Evolutionary conservation across 1,140 invertebrate genomes (phyloP), one percentile per base, ranked within the genome.

Genomic region (Branchinecta lynchi): DNA sequence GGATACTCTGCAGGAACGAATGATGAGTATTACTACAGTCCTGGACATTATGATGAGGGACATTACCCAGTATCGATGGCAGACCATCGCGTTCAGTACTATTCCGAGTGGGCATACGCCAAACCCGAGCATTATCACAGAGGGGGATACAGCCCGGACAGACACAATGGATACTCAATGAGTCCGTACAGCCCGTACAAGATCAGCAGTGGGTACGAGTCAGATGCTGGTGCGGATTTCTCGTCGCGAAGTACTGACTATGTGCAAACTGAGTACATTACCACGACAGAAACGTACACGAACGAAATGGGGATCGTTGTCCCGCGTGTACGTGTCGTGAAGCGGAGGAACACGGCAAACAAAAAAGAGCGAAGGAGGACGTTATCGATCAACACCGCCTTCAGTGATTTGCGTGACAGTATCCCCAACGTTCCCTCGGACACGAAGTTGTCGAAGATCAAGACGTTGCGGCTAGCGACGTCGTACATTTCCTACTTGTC

Each of bases 381-480:
- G 0, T 89, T 92, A 78, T 93, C 89, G 73, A 96, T 98, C 73
- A 98, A 98, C 80, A 93, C 88, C 71, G 94, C 93, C 0, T 98
- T 96, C 76, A 87, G 91, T 0, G 88, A 92, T 75, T 81, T 97
- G 0, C 79, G 94, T 5, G 92, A 94, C 70, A 91, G 92, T 77
- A 97, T 98, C 74, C 95, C 95, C 0, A 96, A 96, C 76, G 93
- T 97, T 7, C 93, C 93, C 0, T 86, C 89, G 0, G 94, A 97
- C 76, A 97, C 93, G 0, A 97, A 97, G 79, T 78, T 96, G 66
- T 83, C 82, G 45, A 93, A 92, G 82, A 92, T 96, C 72, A 95
- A 96, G 79, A 93, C 93, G 0, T 81, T 96, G 44, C 84, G 92
- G 66, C 78, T 96, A 72, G 93, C 92, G 0, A 92, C 92, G 0